Evolutionary conservation across 2,797 vertebrate species (phyloP).

Genomic region (Cebuella pygmaea): DNA sequence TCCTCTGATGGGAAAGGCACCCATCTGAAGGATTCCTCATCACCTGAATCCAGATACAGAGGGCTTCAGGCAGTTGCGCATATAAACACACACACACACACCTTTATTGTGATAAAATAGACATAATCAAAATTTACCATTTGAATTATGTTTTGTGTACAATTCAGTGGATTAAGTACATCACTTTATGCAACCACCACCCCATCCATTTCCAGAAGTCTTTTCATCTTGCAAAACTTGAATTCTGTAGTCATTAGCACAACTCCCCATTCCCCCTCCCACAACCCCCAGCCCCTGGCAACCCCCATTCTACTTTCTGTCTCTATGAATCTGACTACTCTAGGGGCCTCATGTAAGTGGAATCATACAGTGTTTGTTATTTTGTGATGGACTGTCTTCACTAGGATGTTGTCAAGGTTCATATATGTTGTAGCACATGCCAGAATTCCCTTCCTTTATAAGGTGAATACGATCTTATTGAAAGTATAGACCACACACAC

Average conservation of each 20-base stretch:
- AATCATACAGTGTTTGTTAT: not conserved
- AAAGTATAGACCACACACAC: not conserved
- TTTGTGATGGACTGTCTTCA: not conserved
- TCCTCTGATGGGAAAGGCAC: not conserved
- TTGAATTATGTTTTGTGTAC: not conserved
- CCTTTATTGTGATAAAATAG: not conserved
- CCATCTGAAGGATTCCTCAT: not conserved
- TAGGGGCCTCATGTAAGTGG: not conserved
- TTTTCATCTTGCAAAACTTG: not conserved
- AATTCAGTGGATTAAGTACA: not conserved
- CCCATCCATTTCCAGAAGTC: not conserved
- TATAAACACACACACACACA: not conserved
- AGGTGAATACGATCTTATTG: not conserved
- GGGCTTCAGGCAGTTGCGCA: not conserved
- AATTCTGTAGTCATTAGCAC: not conserved
- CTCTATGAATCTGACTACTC: not conserved
- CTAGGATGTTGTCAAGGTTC: not conserved
- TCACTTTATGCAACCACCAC: not conserved
- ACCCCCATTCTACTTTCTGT: not conserved
- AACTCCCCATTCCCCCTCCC: not conserved
- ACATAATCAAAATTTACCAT: not conserved
- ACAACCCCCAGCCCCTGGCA: not conserved
- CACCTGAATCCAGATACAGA: not conserved
- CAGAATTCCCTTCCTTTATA: not conserved
- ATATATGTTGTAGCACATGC: not conserved